phyloP scores from a whole-genome alignment of 2,113 vertebrate species.

The Chloropsis cyanopogon region DNA sequence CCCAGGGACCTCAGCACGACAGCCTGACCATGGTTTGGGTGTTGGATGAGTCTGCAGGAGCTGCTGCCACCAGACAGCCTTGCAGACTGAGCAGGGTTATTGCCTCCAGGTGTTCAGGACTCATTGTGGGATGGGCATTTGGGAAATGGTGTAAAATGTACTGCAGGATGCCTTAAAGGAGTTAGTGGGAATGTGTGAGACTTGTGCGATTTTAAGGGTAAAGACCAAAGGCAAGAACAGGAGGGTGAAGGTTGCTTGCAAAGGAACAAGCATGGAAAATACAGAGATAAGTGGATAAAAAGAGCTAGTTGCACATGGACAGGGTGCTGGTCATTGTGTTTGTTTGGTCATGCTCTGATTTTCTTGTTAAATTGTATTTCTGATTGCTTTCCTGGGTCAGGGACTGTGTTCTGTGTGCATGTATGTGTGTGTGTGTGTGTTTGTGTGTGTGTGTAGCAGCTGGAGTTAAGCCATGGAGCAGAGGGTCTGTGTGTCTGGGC shows the following conservation, averaged over 20 bases:
- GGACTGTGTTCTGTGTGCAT: background rate
- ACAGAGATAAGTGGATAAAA: background rate
- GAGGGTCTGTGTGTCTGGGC: fast-evolving
- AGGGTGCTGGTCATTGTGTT: background rate
- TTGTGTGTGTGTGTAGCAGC: background rate
- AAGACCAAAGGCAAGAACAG: background rate
- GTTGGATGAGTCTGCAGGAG: background rate
- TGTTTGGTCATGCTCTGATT: background rate
- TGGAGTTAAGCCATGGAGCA: background rate
- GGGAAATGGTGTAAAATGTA: background rate
- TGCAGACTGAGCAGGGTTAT: background rate
- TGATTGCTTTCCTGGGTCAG: background rate
- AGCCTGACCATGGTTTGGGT: fast-evolving
- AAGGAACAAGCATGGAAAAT: background rate
- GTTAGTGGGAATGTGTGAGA: background rate
- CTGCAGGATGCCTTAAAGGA: background rate
- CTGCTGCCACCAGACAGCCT: background rate
- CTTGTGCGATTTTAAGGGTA: fast-evolving
- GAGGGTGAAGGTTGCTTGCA: background rate
- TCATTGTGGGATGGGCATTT: background rate
- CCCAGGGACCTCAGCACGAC: background rate
- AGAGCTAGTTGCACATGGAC: background rate
- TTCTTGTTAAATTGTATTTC: background rate
- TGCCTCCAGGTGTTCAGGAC: background rate
- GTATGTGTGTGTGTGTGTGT: background rate